Percentiles rank a stretch among this genome's conserved stretches.
phyloP scores from a whole-genome alignment of 2,113 vertebrate genomes.

The Gracilinanus agilis region DNA sequence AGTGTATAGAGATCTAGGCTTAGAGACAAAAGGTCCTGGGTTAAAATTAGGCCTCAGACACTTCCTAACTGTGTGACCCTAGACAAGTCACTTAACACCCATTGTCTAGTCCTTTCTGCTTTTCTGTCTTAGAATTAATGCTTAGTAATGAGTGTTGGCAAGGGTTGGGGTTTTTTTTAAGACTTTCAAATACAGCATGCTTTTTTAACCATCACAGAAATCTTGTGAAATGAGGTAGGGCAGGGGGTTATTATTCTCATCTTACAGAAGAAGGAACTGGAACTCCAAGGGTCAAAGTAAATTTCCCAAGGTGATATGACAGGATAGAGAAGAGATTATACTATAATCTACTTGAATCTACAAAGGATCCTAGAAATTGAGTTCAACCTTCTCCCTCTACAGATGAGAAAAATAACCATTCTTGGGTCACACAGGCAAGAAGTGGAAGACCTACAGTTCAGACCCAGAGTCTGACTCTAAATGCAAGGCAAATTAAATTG shows the following conservation, averaged over 20 bases:
- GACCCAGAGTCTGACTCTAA: not conserved
- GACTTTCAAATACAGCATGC: fast-evolving
- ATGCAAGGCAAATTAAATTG: not conserved
- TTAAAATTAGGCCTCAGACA: not conserved
- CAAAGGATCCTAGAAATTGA: not conserved
- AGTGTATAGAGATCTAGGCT: no score
- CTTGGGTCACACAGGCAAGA: not conserved
- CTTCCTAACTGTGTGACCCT: not conserved
- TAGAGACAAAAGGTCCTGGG: no score
- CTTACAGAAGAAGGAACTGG: not conserved
- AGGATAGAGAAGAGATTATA: not conserved
- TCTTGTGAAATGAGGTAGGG: not conserved
- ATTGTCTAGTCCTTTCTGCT: no score
- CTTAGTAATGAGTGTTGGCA: no score
- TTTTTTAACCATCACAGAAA: not conserved
- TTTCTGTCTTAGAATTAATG: no score
- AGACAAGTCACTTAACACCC: no score
- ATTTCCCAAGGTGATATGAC: not conserved
- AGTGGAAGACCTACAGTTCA: not conserved
- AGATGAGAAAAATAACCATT: not conserved
- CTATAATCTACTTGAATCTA: not conserved
- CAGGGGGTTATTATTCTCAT: not conserved
- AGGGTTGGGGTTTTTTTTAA: no score
- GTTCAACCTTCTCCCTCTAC: not conserved
- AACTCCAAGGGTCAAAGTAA: not conserved